Percentiles rank a stretch among this genome's conserved stretches.
Conservation (phyloP, 35 echinoderm and acorn worm genomes). For the Anneissia japonica region DNA sequence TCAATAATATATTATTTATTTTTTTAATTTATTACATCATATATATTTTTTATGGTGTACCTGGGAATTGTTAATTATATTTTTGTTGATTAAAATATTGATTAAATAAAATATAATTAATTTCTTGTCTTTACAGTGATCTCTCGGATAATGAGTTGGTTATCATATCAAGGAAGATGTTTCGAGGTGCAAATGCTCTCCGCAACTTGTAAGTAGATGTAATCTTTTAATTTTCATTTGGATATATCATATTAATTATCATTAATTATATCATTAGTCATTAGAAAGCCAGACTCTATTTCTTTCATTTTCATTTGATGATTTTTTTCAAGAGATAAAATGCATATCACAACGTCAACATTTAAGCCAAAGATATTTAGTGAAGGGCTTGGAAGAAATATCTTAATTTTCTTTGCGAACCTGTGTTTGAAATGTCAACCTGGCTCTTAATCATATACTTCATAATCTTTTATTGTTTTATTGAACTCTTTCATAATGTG, state of each 20-base stretch:
- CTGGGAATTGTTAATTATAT: too few species aligned
- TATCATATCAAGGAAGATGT: slow-evolving; percentile 47
- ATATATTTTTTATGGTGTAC: too few species aligned
- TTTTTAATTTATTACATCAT: too few species aligned
- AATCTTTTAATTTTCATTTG: not conserved
- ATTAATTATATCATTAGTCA: not conserved
- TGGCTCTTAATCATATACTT: not conserved
- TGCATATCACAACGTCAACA: not conserved
- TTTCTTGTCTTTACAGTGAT: slow-evolving; percentile 38
- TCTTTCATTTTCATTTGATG: not conserved
- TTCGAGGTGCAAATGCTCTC: slow-evolving; percentile 33
- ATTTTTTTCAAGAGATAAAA: not conserved
- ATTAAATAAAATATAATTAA: not conserved
- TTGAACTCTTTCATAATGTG: not conserved
- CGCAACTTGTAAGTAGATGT: slow-evolving; percentile 59
- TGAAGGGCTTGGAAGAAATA: not conserved
- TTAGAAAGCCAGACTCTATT: too few species aligned
- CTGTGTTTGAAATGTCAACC: not conserved
- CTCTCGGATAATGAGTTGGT: slow-evolving; percentile 46
- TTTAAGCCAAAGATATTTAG: not conserved
- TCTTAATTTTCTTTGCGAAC: not conserved
- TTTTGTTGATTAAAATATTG: not conserved
- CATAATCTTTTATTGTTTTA: not conserved
- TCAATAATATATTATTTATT: too few species aligned
- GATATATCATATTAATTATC: too few species aligned